phyloP scores from a whole-genome alignment of 2,888 invertebrate genomes.

The Therioaphis trifolii region DNA sequence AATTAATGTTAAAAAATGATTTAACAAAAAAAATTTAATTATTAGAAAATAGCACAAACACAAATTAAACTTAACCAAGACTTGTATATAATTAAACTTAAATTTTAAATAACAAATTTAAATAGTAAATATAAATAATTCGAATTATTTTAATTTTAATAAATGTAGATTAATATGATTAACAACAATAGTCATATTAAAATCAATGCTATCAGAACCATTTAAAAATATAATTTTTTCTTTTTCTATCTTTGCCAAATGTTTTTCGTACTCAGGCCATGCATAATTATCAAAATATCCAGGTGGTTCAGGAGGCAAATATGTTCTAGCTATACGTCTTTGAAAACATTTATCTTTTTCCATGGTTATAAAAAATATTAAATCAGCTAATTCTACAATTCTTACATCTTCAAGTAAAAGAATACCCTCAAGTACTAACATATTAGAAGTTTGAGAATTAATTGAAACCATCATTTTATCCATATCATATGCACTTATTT shows the following conservation, averaged over 20 bases:
- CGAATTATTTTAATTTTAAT: constrained; percentile 28
- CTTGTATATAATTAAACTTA: too few relatives aligned
- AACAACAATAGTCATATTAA: constrained; percentile 33
- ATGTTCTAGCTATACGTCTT: constrained; percentile 59
- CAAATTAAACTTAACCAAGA: too few relatives aligned
- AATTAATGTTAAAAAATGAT: too few relatives aligned
- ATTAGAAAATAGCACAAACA: too few relatives aligned
- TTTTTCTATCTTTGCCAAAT: constrained; percentile 31
- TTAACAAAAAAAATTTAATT: too few relatives aligned
- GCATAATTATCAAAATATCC: constrained; percentile 62
- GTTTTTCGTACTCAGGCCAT: constrained; percentile 59
- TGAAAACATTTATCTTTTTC: constrained; percentile 48
- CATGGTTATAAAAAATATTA: constrained; percentile 56
- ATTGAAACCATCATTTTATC: constrained; percentile 72
- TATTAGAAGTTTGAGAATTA: constrained; percentile 56
- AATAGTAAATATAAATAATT: not conserved
- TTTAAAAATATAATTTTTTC: constrained; percentile 51
- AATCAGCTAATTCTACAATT: constrained; percentile 37
- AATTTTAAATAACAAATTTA: too few relatives aligned
- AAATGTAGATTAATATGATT: constrained; percentile 25
- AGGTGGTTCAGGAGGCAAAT: constrained; percentile 61
- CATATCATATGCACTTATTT: constrained; percentile 80
- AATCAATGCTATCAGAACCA: constrained; percentile 42
- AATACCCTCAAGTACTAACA: constrained; percentile 62
- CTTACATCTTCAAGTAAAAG: constrained; percentile 55